phyloP scores from a whole-genome alignment of 2,888 invertebrate species.

The Pyrgus malvae region DNA sequence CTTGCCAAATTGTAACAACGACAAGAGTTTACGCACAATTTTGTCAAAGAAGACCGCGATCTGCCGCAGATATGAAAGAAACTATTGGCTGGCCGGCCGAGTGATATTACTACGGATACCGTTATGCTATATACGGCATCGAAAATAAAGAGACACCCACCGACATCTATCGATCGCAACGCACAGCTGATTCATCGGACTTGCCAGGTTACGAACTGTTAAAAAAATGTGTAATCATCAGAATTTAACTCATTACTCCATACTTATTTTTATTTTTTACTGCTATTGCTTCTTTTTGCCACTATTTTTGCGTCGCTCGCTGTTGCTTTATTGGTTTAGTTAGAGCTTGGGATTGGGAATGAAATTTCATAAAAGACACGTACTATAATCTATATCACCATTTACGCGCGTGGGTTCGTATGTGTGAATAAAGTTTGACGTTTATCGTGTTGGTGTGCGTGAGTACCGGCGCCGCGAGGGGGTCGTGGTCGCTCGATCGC shows the following conservation, averaged over 20 bases:
- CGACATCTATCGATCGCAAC: conserved; percentile 78
- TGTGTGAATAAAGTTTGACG: conserved; percentile 32
- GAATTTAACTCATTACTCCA: not conserved
- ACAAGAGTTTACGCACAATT: conserved; percentile 54
- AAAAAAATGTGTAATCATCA: too few relatives aligned
- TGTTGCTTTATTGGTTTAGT: too few relatives aligned
- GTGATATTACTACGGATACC: conserved; percentile 76
- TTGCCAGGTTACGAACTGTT: conserved; percentile 47
- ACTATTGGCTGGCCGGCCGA: conserved; percentile 51
- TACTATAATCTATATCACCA: too few relatives aligned
- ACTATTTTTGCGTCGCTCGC: not conserved
- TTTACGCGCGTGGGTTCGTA: conserved; percentile 32
- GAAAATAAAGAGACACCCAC: conserved; percentile 79
- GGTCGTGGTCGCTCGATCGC: conserved; percentile 51
- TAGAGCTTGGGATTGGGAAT: too few relatives aligned
- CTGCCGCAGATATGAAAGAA: conserved; percentile 58
- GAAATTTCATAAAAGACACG: too few relatives aligned
- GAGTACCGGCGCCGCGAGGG: conserved; percentile 48
- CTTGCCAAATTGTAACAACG: conserved; percentile 58
- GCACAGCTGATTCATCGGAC: conserved; percentile 64
- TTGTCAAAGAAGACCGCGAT: conserved; percentile 63
- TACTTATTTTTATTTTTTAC: not conserved
- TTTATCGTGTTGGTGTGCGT: conserved; percentile 41
- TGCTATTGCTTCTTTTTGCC: not conserved
- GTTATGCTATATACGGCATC: conserved; percentile 66